Evolutionary conservation across 2,113 vertebrate species (phyloP).

Genomic region (Upupa epops): DNA sequence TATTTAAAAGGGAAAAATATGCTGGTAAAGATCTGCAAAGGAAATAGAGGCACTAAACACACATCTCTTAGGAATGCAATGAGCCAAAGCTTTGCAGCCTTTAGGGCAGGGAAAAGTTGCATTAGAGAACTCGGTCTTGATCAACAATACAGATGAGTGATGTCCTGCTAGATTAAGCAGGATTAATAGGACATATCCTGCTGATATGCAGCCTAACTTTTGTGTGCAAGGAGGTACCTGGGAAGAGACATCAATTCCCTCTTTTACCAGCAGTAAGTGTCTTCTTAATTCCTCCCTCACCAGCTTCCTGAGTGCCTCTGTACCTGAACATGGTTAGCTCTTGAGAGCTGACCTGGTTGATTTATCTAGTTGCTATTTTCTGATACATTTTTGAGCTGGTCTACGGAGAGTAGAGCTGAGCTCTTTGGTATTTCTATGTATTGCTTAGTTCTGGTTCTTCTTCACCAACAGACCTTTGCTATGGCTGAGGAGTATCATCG

Average conservation of each 20-base stretch:
- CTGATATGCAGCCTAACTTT: not conserved
- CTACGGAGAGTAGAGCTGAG: not conserved
- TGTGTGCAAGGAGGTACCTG: not conserved
- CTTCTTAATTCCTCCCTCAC: not conserved
- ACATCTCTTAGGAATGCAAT: not conserved
- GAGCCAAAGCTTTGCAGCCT: not conserved
- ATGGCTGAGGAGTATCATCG: constrained; percentile 97
- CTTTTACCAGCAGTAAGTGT: not conserved
- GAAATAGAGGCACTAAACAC: not conserved
- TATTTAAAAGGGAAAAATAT: not conserved
- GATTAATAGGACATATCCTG: not conserved
- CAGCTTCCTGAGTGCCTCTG: not conserved
- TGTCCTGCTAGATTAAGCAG: not conserved
- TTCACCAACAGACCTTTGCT: constrained; percentile 85
- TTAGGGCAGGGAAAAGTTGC: not conserved
- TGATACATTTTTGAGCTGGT: not conserved
- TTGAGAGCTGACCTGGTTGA: not conserved
- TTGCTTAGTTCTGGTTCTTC: not conserved
- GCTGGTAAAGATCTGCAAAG: not conserved
- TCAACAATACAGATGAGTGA: rapidly evolving
- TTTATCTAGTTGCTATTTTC: not conserved
- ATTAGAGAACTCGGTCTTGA: not conserved
- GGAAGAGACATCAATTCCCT: not conserved
- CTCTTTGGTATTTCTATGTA: not conserved
- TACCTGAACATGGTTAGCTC: not conserved